These are phyloP conservation scores for Cetoscarus ocellatus DNA, from an alignment of 2,797 vertebrate species.

Conservation along the genomic window DNA sequence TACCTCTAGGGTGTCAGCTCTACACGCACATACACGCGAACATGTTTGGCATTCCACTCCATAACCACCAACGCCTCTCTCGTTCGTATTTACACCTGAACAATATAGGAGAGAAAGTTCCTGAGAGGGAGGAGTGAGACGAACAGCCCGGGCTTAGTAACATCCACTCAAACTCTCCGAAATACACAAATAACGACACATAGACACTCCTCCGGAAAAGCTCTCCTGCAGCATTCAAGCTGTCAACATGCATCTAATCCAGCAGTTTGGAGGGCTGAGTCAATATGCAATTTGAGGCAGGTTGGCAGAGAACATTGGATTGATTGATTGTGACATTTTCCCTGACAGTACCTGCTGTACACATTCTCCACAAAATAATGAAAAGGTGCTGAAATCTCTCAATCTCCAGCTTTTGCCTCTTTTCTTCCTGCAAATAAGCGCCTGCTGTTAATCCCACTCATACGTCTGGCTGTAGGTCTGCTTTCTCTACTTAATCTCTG, in stretches of 20 bases:
- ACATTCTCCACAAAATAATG: conserved; percentile 75
- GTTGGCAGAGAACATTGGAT: conserved; percentile 70
- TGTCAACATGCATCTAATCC: conserved; percentile 73
- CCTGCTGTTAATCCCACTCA: conserved; percentile 77
- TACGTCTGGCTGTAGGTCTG: conserved; percentile 69
- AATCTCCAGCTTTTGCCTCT: conserved; percentile 66
- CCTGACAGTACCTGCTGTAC: conserved; percentile 70
- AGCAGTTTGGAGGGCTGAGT: conserved; percentile 62
- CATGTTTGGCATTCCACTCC: conserved; percentile 53
- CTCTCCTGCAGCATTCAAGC: conserved; percentile 50
- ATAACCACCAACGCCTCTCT: conserved; percentile 11
- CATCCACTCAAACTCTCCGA: conserved; percentile 39
- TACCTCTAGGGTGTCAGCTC: conserved; percentile 56
- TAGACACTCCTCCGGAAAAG: conserved; percentile 39
- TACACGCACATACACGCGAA: conserved; percentile 33
- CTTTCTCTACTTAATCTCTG: conserved; percentile 70
- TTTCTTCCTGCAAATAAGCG: conserved; percentile 74
- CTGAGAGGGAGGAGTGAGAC: conserved; percentile 28
- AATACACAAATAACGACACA: conserved; percentile 30
- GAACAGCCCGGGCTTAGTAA: conserved; percentile 42
- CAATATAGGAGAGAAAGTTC: conserved; percentile 37
- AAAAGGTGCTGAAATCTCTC: conserved; percentile 76
- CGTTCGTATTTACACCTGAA: conserved; percentile 3
- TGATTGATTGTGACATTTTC: conserved; percentile 84
- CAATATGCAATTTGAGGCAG: conserved; percentile 80